Conservation (phyloP, 2,113 vertebrate genomes). For the Microcebus murinus region DNA sequence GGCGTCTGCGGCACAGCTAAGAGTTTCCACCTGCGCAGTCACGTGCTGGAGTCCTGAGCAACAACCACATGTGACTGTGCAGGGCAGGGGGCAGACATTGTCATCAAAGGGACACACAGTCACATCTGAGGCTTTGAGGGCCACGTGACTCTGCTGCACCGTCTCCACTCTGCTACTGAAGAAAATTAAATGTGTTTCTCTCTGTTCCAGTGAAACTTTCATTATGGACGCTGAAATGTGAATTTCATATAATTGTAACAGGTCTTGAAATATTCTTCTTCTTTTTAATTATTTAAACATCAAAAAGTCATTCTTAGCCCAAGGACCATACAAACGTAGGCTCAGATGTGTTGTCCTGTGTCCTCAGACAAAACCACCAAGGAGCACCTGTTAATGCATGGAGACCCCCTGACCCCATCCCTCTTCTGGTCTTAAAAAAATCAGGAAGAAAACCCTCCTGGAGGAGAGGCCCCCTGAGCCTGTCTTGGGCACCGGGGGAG, state of each 20-base stretch:
- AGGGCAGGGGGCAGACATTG: neutral
- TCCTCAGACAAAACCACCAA: no score
- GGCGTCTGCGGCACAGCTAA: neutral
- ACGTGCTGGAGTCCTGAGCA: neutral
- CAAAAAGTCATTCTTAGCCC: neutral
- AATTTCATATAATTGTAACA: neutral
- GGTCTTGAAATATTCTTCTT: neutral
- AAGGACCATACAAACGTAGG: no score
- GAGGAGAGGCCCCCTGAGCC: neutral
- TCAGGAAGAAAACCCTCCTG: no score
- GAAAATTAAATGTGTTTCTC: neutral
- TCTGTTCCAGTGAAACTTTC: neutral
- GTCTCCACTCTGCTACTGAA: neutral
- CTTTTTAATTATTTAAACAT: neutral
- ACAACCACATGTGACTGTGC: neutral
- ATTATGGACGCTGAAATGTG: neutral
- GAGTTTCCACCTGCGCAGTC: neutral
- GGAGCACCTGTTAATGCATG: no score
- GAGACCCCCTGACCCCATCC: no score
- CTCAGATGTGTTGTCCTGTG: neutral
- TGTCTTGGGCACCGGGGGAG: neutral
- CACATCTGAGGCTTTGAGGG: neutral
- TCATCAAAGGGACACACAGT: neutral
- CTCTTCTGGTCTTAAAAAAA: no score
- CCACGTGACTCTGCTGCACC: neutral